Conservation (phyloP, 2,888 invertebrate species). For the Tachystola acroxantha region DNA sequence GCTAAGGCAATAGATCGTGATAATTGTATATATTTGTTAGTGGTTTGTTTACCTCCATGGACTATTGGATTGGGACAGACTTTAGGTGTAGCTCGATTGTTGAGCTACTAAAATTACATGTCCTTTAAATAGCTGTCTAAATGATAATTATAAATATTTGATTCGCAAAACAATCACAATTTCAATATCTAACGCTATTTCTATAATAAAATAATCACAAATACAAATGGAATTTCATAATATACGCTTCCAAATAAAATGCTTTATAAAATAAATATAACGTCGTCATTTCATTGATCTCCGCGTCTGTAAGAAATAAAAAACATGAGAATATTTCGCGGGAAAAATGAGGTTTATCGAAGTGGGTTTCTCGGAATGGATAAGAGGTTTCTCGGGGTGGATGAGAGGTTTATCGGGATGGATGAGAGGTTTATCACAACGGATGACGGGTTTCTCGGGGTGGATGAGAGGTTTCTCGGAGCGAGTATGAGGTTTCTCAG, state of each 20-base stretch:
- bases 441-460: background rate
- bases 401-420: too few species aligned
- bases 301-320: background rate
- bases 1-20: too few species aligned
- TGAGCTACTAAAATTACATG: too few species aligned
- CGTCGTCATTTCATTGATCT: slow-evolving; percentile 1
- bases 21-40: too few species aligned
- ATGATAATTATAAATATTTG: background rate
- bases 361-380: background rate
- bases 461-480: background rate
- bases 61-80: too few species aligned
- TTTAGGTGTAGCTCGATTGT: too few species aligned
- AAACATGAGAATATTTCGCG: background rate
- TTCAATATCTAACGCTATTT: slow-evolving; percentile 1
- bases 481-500: background rate
- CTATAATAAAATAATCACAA: background rate
- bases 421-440: background rate
- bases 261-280: slow-evolving; percentile 2
- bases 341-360: too few species aligned
- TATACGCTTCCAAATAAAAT: background rate
- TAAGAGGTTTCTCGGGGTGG: too few species aligned
- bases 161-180: background rate
- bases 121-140: background rate
- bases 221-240: slow-evolving; percentile 1
- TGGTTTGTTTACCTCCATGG: too few species aligned